Evolutionary conservation across 2,888 invertebrate species (phyloP).

Genomic region (Mythimna albipuncta): DNA sequence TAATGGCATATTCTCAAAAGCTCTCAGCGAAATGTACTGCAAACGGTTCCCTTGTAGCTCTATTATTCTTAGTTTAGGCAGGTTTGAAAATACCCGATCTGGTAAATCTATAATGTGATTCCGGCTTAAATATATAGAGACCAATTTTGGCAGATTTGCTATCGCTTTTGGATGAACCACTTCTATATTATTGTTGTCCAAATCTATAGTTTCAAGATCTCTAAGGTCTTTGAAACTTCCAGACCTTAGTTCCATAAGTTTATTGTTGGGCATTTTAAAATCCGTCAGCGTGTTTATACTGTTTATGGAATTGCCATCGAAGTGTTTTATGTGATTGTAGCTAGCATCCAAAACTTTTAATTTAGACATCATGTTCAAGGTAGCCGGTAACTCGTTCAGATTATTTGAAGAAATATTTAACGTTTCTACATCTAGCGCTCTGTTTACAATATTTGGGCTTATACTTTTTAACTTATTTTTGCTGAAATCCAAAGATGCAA

Average conservation of each 20-base stretch:
- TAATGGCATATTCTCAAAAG: conserved; percentile 95
- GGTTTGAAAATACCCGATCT: conserved; percentile 94
- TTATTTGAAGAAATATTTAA: conserved; percentile 95
- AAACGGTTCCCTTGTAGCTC: conserved; percentile 96
- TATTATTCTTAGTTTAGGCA: conserved; percentile 93
- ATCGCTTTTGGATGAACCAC: conserved; percentile 94
- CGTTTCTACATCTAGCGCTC: conserved; percentile 92
- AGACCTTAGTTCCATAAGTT: conserved; percentile 92
- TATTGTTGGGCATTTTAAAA: conserved; percentile 94
- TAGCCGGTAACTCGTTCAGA: conserved; percentile 93
- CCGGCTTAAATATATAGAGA: conserved; percentile 93
- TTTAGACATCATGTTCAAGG: conserved; percentile 92
- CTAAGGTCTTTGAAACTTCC: conserved; percentile 94
- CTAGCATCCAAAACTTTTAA: conserved; percentile 94
- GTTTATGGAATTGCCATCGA: conserved; percentile 93
- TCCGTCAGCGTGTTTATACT: conserved; percentile 93
- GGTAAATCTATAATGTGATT: conserved; percentile 94
- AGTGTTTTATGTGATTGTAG: conserved; percentile 93
- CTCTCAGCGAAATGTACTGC: conserved; percentile 93
- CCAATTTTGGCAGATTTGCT: conserved; percentile 92
- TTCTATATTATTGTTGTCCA: conserved; percentile 95
- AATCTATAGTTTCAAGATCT: conserved; percentile 93
- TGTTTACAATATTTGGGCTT: conserved; percentile 91
- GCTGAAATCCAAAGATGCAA: conserved; percentile 94
- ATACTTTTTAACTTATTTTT: conserved; percentile 94